Conservation (phyloP, 1,140 invertebrate genomes). For the Drosophila seguyi region DNA sequence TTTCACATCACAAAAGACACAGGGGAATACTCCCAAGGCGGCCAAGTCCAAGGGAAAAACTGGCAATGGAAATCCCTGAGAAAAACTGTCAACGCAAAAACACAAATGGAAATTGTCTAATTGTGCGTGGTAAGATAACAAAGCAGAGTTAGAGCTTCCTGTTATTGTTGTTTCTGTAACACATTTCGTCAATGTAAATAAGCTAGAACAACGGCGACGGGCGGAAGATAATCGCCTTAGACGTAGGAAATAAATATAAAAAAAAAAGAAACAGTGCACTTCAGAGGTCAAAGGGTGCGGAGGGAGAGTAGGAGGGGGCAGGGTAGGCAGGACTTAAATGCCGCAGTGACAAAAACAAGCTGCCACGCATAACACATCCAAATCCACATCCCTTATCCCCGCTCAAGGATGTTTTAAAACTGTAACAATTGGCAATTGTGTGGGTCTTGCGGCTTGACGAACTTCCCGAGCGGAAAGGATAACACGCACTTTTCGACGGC, state of each 20-base stretch:
- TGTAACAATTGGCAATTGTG: constrained; percentile 84
- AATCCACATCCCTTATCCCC: constrained; percentile 35
- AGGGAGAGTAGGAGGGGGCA: background rate
- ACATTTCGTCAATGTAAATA: constrained; percentile 82
- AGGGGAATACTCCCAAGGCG: constrained; percentile 58
- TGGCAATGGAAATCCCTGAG: constrained; percentile 37
- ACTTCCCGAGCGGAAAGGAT: constrained; percentile 71
- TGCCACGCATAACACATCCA: constrained; percentile 47
- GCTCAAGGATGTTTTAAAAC: constrained; percentile 64
- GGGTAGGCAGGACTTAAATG: constrained; percentile 55
- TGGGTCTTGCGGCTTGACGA: constrained; percentile 79
- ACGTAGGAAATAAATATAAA: constrained; percentile 5
- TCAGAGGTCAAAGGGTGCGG: constrained; percentile 33
- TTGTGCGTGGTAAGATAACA: constrained; percentile 84
- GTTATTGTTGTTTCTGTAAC: constrained; percentile 74
- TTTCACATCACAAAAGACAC: constrained; percentile 51
- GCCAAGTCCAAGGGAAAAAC: constrained; percentile 5
- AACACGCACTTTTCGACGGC: constrained; percentile 74
- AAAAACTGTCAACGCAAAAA: constrained; percentile 60
- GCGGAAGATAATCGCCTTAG: constrained; percentile 78
- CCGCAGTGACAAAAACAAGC: constrained; percentile 82
- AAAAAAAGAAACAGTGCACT: constrained; percentile 68
- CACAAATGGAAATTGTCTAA: constrained; percentile 80
- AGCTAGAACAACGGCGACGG: constrained; percentile 57
- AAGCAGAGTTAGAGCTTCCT: constrained; percentile 71